Evolutionary conservation across 2,888 invertebrate species (phyloP).

Genomic region (Ferdinandea cuprea): DNA sequence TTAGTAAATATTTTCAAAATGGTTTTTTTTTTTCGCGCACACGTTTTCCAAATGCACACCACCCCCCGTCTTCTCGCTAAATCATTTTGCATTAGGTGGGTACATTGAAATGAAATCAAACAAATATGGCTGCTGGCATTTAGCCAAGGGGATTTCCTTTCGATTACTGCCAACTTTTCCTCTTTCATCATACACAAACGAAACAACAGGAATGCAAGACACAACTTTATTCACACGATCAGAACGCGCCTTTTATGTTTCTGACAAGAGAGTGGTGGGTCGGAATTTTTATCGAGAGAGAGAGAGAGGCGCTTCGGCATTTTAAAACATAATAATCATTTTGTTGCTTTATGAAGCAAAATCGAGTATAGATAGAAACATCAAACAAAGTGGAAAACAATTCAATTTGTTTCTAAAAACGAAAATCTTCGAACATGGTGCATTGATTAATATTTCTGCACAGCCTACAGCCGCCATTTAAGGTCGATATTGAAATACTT

Average conservation of each 20-base stretch:
- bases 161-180: constrained; percentile 28
- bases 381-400: too few species aligned
- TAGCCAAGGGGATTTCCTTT: constrained; percentile 44
- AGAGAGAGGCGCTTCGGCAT: constrained; percentile 7
- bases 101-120: constrained; percentile 51
- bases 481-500: too few species aligned
- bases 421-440: too few species aligned
- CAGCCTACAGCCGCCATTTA: too few species aligned
- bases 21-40: neutral
- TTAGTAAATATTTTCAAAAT: neutral
- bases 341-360: too few species aligned
- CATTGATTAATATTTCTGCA: too few species aligned
- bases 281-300: too few species aligned
- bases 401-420: too few species aligned
- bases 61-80: neutral
- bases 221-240: neutral
- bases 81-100: neutral
- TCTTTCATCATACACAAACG: neutral
- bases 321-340: too few species aligned
- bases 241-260: constrained; percentile 18
- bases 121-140: constrained; percentile 40
- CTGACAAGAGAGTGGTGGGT: neutral
- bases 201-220: constrained; percentile 2
- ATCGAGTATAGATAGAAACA: too few species aligned
- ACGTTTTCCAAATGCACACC: neutral